phyloP scores from a whole-genome alignment of 1,140 invertebrate genomes.

The Andrena cerasifolii region DNA sequence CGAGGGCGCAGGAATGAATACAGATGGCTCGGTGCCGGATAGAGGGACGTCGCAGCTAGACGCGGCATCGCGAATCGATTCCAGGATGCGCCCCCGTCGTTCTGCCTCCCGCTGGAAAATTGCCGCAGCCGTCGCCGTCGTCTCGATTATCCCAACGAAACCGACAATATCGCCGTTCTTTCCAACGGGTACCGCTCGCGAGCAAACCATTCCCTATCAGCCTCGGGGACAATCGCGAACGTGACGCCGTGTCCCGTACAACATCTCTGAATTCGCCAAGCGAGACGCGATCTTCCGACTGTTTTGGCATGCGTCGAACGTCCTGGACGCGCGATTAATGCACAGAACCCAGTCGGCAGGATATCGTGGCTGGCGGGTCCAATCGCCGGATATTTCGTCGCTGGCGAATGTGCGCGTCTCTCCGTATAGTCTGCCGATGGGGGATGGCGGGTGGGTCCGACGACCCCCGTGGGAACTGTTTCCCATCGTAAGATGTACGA shows the following conservation, averaged over 20 bases:
- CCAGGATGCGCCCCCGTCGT: neutral
- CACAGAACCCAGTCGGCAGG: neutral
- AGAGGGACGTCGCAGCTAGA: slow-evolving; percentile 30
- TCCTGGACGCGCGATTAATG: neutral
- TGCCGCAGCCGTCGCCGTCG: neutral
- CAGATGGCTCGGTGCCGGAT: slow-evolving; percentile 29
- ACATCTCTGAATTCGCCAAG: neutral
- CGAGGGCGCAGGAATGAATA: slow-evolving; percentile 25
- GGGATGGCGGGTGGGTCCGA: too few species aligned
- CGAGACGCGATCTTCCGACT: neutral
- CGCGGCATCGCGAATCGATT: slow-evolving; percentile 55
- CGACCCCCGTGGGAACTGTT: too few species aligned
- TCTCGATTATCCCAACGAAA: neutral
- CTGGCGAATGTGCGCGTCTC: neutral
- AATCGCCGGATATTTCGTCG: neutral
- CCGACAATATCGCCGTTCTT: neutral
- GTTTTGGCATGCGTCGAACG: slow-evolving; percentile 5
- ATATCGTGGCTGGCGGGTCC: neutral
- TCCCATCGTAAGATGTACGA: too few species aligned
- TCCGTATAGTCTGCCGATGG: too few species aligned
- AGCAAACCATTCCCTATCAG: too few species aligned
- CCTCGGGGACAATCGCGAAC: too few species aligned
- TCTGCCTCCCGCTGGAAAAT: neutral
- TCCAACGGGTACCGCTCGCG: neutral
- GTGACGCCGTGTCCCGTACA: neutral